Base-by-base conservation (phyloP, 2,888 invertebrate species). In the Campoplex nolae region DNA sequence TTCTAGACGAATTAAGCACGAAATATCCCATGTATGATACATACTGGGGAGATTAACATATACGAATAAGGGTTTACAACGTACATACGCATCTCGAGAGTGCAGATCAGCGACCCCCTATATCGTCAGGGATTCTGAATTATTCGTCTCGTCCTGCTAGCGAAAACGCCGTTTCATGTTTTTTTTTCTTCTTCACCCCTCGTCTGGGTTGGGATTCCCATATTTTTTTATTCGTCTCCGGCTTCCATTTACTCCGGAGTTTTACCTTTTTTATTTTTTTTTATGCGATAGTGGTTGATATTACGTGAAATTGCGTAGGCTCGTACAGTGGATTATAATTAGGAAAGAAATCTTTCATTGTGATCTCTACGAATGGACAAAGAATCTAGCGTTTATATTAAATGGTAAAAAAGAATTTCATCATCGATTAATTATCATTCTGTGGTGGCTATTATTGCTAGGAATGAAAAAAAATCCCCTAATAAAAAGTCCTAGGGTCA, bases 61-160 rank as follows among this genome's bases (percentile, higher is more conserved):
- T 65, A 82, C 75, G 67, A 77, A 76, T 38, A 38, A 56, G n/a
- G n/a, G 73, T 32, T 45, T 58, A 71, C 58, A 79, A 18, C 68
- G 56, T 74, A 83, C 83, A 71, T 56, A 77, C 77, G 77, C 67
- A 77, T 18, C 74, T 56, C 83, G 73, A 65, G 67, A 56, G 65
- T 84, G 78, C 45, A 73, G 73, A 74, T 38, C 42, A 62, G 81
- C 79, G 62, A 45, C 75, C 83, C 73, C 78, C 67, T 58, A 62
- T 62, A 62, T 56, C 76, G 67, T 62, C 70, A 70, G 51, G 58
- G 62, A 86, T 79, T 83, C 78, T 76, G 83, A 86, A 86, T 86
- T 86, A 86, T 86, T 86, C 86, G 86, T 83, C 83, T 83, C 74
- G 79, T 79, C 75, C 84, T 73, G 67, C 80, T 73, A 67, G 56